Base-by-base conservation (phyloP, 2,113 vertebrate species). In the Oreochromis aureus region DNA sequence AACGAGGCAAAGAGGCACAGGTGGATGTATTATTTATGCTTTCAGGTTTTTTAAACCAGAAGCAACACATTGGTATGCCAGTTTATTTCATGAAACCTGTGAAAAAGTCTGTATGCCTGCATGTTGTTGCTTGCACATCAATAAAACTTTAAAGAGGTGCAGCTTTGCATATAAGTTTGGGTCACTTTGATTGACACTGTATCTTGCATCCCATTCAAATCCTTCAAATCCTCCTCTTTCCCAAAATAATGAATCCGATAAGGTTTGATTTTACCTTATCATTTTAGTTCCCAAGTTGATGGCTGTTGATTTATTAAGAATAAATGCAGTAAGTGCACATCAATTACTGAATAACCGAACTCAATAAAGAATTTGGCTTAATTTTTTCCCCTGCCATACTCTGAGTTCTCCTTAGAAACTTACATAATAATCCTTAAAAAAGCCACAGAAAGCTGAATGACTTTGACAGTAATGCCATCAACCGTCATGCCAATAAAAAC, bases 21-120 rank as follows among this genome's bases (percentile, higher is more conserved):
- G 59, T 39, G 18, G 8, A 79, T 30, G 6, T 48, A 32, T 82
- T 55, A 71, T 30, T 66, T 27, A 73, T 51, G 41, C 34, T 81
- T 83, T 81, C 22, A 63, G 22, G 44, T 41, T 89, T 88, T 89
- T 89, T 61, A 82, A 88, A 81, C 36, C 15, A 58, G 36, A 6
- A 32, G 10, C 46, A 34, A 78, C 27, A 53, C 27, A 5, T 8
- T 32, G 27, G 27, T 32, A 32, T 78, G 18, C 3, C 18, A 34
- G 3, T 53, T 13, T 53, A 53, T 6, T 53, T 78, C 27, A 34
- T 13, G 73, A 51, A 78, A 53, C 27, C 9, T 51, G 27, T 6
- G 10, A n/a, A 1, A 53, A 53, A 6, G 73, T 32, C 10, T 53
- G 46, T 78, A 9, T 78, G 3, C 10, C 27, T 53, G 27, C 46